phyloP scores from a whole-genome alignment of 2,888 invertebrate genomes.

The Volucella inanis region DNA sequence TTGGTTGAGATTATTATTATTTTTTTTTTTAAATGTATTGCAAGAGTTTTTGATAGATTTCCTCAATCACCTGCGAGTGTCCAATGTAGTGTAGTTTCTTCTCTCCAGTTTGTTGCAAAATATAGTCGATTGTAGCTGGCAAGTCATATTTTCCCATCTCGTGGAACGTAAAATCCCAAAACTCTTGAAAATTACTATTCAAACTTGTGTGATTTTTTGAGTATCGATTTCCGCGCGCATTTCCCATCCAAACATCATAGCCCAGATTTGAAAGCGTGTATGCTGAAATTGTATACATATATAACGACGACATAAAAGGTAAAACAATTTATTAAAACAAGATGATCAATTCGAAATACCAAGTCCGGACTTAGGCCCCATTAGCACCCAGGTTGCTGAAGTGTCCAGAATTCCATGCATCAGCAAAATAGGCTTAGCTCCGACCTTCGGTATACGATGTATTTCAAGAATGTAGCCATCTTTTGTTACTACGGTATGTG shows the following conservation, averaged over 20 bases:
- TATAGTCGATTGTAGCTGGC: constrained; percentile 91
- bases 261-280: constrained; percentile 82
- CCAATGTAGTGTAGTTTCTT: constrained; percentile 89
- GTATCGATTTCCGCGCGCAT: constrained; percentile 82
- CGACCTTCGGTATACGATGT: constrained; percentile 88
- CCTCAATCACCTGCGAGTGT: constrained; percentile 86
- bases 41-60: background rate
- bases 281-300: constrained; percentile 78
- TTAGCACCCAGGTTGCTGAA: constrained; percentile 89
- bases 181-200: constrained; percentile 82
- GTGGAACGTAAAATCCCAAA: constrained; percentile 88
- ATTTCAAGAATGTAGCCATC: constrained; percentile 91
- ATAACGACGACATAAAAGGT: constrained; percentile 43
- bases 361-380: constrained; percentile 87
- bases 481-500: constrained; percentile 87
- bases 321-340: constrained; percentile 4
- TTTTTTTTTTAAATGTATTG: background rate
- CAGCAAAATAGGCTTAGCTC: constrained; percentile 84
- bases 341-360: constrained; percentile 83
- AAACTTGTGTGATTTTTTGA: constrained; percentile 82
- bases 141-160: constrained; percentile 90
- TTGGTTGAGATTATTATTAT: background rate
- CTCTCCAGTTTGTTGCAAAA: constrained; percentile 85
- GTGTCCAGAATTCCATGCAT: constrained; percentile 90
- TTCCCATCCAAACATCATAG: constrained; percentile 83